A percentile compares a stretch with the other conserved stretches of the same genome.
These are phyloP conservation scores for Caenorhabditis zanzibari DNA, from an alignment of 2,888 invertebrate species.

Conservation along the genomic window DNA sequence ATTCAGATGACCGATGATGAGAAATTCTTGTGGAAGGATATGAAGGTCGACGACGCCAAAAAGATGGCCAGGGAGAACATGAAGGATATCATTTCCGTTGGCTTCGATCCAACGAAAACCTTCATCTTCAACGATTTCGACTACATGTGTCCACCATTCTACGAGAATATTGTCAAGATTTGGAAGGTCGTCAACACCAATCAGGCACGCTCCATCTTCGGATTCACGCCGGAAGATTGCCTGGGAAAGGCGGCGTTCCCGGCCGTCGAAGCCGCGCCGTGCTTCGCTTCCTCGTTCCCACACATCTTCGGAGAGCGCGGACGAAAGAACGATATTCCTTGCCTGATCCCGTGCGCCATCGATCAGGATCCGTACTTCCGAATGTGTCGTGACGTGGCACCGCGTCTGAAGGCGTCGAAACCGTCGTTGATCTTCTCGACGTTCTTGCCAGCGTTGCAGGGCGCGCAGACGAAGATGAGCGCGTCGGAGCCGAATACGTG, in stretches of 20 bases:
- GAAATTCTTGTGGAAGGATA: constrained; percentile 96
- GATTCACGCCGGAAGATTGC: constrained; percentile 95
- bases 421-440: constrained; percentile 90
- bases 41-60: constrained; percentile 90
- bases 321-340: constrained; percentile 89
- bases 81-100: constrained; percentile 97
- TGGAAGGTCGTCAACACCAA: constrained; percentile 97
- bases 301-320: constrained; percentile 85
- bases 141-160: constrained; percentile 95
- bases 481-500: constrained; percentile 95
- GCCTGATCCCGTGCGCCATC: constrained; percentile 97
- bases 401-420: constrained; percentile 91
- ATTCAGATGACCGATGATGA: constrained; percentile 99
- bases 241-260: constrained; percentile 96
- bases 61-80: constrained; percentile 93
- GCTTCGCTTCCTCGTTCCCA: constrained; percentile 84
- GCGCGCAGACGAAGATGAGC: constrained; percentile 98
- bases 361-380: constrained; percentile 99
- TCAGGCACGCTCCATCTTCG: constrained; percentile 98
- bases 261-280: constrained; percentile 95
- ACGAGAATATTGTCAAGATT: constrained; percentile 93
- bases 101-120: constrained; percentile 94
- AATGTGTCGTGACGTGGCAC: constrained; percentile 98
- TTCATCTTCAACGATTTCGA: constrained; percentile 97
- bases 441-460: constrained; percentile 94